Evolutionary conservation across 2,888 invertebrate genomes (phyloP).

Genomic region (Ormia ochracea): DNA sequence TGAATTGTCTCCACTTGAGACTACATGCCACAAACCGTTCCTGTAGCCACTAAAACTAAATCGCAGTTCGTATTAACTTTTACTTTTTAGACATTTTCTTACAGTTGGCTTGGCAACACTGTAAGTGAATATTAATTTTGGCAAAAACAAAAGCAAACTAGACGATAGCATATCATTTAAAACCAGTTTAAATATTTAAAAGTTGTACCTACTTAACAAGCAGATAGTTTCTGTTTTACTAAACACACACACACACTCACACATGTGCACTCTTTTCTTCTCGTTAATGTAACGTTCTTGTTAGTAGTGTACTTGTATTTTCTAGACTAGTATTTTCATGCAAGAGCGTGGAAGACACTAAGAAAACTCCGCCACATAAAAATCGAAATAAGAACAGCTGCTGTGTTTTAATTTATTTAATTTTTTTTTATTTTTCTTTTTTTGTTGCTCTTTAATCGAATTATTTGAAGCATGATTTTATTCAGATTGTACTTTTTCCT

Average conservation of each 20-base stretch:
- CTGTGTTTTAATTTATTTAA: constrained; percentile 13
- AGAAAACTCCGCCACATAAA: neutral
- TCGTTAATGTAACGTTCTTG: neutral
- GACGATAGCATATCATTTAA: constrained; percentile 4
- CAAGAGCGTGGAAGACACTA: neutral
- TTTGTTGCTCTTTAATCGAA: constrained; percentile 5
- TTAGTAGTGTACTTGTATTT: neutral
- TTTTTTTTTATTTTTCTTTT: neutral
- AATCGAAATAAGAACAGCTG: constrained; percentile 26
- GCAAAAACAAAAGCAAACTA: constrained; percentile 1
- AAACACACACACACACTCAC: too few relatives aligned
- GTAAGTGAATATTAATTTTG: neutral
- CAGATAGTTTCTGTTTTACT: neutral
- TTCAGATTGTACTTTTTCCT: constrained; percentile 9
- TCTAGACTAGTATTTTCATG: neutral
- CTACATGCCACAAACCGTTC: too few relatives aligned
- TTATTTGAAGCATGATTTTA: constrained; percentile 14
- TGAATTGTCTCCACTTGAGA: too few relatives aligned
- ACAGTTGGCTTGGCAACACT: neutral
- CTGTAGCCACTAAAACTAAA: too few relatives aligned
- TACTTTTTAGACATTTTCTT: too few relatives aligned
- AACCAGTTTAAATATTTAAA: constrained; percentile 12
- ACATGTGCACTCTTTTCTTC: too few relatives aligned
- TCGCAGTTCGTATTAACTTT: too few relatives aligned
- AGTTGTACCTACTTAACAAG: neutral